These are phyloP conservation scores for Mormoops blainvillei DNA, from an alignment of 2,113 vertebrate species.

Conservation along the genomic window DNA sequence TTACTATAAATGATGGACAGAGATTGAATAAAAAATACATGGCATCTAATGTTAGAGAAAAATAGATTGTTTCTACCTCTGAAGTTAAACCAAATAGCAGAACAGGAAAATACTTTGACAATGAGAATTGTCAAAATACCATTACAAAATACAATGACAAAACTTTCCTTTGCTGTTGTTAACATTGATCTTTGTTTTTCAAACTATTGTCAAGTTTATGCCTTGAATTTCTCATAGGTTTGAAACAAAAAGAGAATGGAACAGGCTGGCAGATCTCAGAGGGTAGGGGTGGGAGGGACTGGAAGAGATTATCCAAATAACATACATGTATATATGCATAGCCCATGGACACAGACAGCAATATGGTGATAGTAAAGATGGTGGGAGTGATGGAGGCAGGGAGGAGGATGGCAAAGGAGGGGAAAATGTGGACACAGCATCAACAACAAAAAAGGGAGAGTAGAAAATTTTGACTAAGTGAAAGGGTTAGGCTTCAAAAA, in stretches of 20 bases:
- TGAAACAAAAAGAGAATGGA: neutral
- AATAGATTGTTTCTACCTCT: neutral
- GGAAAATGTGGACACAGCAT: too few species aligned
- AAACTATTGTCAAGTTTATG: constrained; percentile 20
- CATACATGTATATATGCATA: too few species aligned
- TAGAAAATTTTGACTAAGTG: neutral
- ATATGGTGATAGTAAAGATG: too few species aligned
- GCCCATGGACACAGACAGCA: too few species aligned
- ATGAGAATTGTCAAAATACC: too few species aligned
- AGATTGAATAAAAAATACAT: neutral
- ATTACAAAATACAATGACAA: too few species aligned
- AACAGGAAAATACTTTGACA: neutral
- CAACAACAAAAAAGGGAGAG: too few species aligned
- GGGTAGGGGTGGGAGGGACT: too few species aligned
- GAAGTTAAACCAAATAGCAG: neutral
- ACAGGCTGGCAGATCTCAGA: too few species aligned
- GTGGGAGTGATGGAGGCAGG: too few species aligned
- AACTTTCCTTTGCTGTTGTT: neutral
- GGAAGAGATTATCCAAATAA: too few species aligned
- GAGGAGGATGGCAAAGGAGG: too few species aligned
- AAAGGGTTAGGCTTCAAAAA: neutral
- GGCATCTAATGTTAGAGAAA: neutral
- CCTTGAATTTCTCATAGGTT: neutral
- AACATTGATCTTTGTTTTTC: neutral
- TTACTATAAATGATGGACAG: neutral